A percentile compares a stretch with the other conserved stretches of the same genome.
Evolutionary conservation across 2,888 invertebrate genomes (phyloP).

Genomic region (Ormyrus thymus): DNA sequence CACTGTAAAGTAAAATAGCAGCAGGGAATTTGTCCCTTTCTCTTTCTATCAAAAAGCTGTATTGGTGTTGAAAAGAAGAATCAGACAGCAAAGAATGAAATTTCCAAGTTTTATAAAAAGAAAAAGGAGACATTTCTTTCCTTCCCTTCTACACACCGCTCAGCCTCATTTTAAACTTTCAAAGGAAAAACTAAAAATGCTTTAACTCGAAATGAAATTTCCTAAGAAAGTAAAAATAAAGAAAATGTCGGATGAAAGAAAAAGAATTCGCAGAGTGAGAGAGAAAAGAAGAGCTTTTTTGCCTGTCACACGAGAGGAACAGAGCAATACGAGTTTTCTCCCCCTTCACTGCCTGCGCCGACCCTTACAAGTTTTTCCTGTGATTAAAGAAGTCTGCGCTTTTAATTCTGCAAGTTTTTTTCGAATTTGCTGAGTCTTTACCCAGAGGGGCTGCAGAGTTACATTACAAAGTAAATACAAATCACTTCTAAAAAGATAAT

Average conservation of each 20-base stretch:
- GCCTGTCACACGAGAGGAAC: slow-evolving; percentile 14
- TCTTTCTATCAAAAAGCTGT: slow-evolving; percentile 33
- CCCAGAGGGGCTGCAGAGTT: too few relatives aligned
- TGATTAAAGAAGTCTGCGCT: slow-evolving; percentile 57
- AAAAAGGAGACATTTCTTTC: slow-evolving; percentile 50
- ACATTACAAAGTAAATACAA: not conserved
- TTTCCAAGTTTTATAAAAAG: not conserved
- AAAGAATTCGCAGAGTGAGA: slow-evolving; percentile 2
- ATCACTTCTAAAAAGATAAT: not conserved
- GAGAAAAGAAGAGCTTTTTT: slow-evolving; percentile 35
- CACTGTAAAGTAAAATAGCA: slow-evolving; percentile 11
- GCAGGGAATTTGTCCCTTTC: slow-evolving; percentile 41
- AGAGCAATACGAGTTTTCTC: slow-evolving; percentile 33
- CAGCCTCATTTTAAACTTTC: slow-evolving; percentile 68
- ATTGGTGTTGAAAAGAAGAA: slow-evolving; percentile 44
- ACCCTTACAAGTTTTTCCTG: slow-evolving; percentile 41
- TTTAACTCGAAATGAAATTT: slow-evolving; percentile 74
- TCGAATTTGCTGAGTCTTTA: not conserved
- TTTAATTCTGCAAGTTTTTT: slow-evolving; percentile 18
- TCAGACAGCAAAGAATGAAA: slow-evolving; percentile 30
- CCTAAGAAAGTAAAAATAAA: slow-evolving; percentile 61
- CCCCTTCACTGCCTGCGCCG: slow-evolving; percentile 4
- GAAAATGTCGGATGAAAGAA: slow-evolving; percentile 28
- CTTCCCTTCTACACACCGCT: slow-evolving; percentile 8
- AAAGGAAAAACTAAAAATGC: slow-evolving; percentile 71